These are phyloP conservation scores for Vannuccia rotundouncinata DNA, from an alignment of 2,888 invertebrate genomes.

Conservation along the genomic window DNA sequence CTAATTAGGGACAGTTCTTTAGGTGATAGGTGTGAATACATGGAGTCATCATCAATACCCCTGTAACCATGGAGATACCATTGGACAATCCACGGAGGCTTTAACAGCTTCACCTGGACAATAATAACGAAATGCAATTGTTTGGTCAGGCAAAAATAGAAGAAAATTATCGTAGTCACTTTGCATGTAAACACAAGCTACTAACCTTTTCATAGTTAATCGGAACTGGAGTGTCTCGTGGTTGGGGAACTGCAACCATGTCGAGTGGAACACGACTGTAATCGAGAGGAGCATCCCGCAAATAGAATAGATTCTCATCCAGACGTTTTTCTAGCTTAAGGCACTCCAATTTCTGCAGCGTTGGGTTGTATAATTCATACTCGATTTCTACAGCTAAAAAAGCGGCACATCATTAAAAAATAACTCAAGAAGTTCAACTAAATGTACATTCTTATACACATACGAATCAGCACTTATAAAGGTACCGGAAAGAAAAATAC, in stretches of 20 bases:
- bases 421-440: too few relatives aligned
- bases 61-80: conserved; percentile 11
- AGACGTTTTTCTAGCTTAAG: conserved; percentile 82
- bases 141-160: too few relatives aligned
- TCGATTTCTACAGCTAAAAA: conserved; percentile 63
- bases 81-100: not conserved
- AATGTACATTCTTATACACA: too few relatives aligned
- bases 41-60: not conserved
- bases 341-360: conserved; percentile 79
- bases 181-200: too few relatives aligned
- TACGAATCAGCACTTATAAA: too few relatives aligned
- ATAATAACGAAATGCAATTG: too few relatives aligned
- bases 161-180: too few relatives aligned
- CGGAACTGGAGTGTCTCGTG: conserved; percentile 71
- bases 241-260: conserved; percentile 73
- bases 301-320: conserved; percentile 78
- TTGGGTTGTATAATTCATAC: conserved; percentile 87
- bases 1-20: not conserved
- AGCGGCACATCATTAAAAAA: too few relatives aligned
- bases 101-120: too few relatives aligned
- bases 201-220: conserved; percentile 64
- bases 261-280: conserved; percentile 85
- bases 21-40: not conserved
- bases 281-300: conserved; percentile 77
- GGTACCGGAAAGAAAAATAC: too few relatives aligned